Evolutionary conservation across 2,888 invertebrate genomes (phyloP).

Genomic region (Orgyia antiqua): DNA sequence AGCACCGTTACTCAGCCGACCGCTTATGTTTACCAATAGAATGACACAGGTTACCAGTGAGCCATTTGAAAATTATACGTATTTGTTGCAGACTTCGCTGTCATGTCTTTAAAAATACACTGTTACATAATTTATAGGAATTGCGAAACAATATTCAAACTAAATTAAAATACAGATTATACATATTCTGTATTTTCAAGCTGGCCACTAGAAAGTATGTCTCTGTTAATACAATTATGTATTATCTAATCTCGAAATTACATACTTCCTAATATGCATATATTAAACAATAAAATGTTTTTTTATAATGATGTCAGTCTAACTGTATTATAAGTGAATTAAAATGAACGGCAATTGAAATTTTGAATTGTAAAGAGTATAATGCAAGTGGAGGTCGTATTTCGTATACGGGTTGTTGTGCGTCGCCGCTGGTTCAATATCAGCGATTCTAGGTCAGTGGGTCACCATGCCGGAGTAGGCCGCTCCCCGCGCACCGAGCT

Average conservation of each 20-base stretch:
- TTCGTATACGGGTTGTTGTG: slow-evolving; percentile 66
- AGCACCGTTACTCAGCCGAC: slow-evolving; percentile 50
- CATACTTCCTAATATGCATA: background rate
- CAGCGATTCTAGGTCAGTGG: slow-evolving; percentile 75
- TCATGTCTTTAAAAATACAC: too few relatives aligned
- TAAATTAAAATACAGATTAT: background rate
- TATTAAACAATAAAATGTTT: background rate
- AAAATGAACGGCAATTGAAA: slow-evolving; percentile 4
- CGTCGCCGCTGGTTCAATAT: slow-evolving; percentile 70
- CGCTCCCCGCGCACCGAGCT: slow-evolving; percentile 46
- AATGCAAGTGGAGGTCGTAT: slow-evolving; percentile 66
- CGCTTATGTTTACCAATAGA: slow-evolving; percentile 23
- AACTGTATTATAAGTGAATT: slow-evolving; percentile 7
- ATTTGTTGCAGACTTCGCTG: too few relatives aligned
- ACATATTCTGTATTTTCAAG: background rate
- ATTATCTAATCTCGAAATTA: background rate
- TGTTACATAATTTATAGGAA: background rate
- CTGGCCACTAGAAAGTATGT: background rate
- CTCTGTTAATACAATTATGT: background rate
- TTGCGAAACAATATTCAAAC: background rate
- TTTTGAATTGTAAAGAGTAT: slow-evolving; percentile 27
- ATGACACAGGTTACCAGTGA: too few relatives aligned
- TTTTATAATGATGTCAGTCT: background rate
- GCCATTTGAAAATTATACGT: too few relatives aligned
- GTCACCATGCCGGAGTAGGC: slow-evolving; percentile 61